Evolutionary conservation across 2,113 vertebrate genomes (phyloP).

Genomic region (Microtus pennsylvanicus): DNA sequence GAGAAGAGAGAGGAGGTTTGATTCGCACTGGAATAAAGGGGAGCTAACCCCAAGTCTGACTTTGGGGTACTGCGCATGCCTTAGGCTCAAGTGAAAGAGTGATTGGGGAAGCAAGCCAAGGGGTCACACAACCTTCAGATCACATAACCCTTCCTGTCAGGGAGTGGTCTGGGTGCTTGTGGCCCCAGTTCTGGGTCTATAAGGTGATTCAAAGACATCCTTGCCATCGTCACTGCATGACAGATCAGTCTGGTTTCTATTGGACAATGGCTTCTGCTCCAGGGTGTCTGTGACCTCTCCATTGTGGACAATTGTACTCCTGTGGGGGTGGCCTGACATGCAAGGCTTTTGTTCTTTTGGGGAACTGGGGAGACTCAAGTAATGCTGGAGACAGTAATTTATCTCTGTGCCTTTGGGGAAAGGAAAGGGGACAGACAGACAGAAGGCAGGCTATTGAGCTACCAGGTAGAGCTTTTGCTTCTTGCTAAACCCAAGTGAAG

Average conservation of each 20-base stretch:
- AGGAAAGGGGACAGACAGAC: not conserved
- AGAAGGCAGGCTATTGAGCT: not conserved
- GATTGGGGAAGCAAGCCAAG: not conserved
- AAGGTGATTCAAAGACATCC: not conserved
- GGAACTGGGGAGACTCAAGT: not conserved
- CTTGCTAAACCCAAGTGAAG: not conserved
- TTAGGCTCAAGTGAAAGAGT: not conserved
- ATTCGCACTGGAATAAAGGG: not conserved
- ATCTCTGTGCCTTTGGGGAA: not conserved
- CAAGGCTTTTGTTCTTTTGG: not conserved
- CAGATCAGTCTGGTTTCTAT: not conserved
- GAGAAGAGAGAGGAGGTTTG: not conserved
- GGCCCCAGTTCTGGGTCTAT: not conserved
- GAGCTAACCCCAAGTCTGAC: not conserved
- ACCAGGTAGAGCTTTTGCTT: not conserved
- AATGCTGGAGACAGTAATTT: not conserved
- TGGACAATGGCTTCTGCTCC: not conserved
- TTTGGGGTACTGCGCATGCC: not conserved
- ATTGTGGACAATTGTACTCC: not conserved
- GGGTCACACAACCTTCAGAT: not conserved
- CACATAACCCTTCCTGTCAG: not conserved
- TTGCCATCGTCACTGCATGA: not conserved
- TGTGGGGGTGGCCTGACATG: not conserved
- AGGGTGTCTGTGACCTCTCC: not conserved
- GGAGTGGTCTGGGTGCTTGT: no score